Base-by-base conservation (phyloP, 2,888 invertebrate genomes). In the Leistus spinibarbis region DNA sequence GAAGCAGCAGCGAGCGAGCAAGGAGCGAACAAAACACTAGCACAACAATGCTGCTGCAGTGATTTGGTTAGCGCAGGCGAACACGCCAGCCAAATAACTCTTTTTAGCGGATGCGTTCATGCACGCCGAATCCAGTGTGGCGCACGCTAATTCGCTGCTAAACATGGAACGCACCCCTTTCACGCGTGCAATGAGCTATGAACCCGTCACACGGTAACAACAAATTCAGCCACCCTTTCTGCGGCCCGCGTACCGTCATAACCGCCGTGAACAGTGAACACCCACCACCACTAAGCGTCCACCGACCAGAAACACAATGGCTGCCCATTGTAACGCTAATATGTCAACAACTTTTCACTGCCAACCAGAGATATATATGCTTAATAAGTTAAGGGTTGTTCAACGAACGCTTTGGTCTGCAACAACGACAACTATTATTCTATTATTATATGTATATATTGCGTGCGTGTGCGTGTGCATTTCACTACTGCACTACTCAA, bases 121-220 rank as follows among this genome's bases (percentile, higher is more conserved):
- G 73, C 73, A 74, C 67, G 73, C 73, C 73, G 73, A 74, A 74
- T 74, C 40, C 73, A 74, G 53, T 68, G 73, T 74, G 73, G 66
- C 73, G 73, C n/a, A n/a, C 54, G 75, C 69, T 75, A 75, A 75
- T 75, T 63, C 75, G 69, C 69, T 64, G 69, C 75, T 75, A 75
- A 75, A 69, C 75, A 69, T 20, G 22, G 64, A 62, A 69, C 75
- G 69, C 75, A 75, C 75, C 75, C 75, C 64, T 69, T 69, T 54
- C 63, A 54, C 54, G 56, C 22, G 16, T 56, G 68, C 68, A 68
- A 68, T 68, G 68, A 68, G 56, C 68, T 68, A 68, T 68, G 68
- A 68, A 54, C 22, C 17, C 56, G 22, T 68, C 19, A 27, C 68
- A 64, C 22, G 13, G 64, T 17, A 62, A 16, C 22, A 64, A 13